These are phyloP conservation scores for Dendrophyllia cribrosa DNA, from an alignment of 64 coral and sea anemone species.

Conservation along the genomic window DNA sequence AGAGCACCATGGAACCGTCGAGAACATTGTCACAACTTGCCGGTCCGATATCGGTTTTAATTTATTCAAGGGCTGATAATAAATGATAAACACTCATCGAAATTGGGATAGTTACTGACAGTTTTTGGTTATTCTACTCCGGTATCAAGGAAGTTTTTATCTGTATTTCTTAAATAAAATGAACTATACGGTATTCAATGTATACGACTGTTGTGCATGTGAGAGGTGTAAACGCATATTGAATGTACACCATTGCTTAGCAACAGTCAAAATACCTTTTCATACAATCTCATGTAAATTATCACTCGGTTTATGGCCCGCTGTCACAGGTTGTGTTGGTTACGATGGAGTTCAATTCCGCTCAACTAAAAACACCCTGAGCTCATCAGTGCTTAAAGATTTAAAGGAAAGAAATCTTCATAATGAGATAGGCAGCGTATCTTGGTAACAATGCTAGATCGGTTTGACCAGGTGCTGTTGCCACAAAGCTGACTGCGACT, in stretches of 20 bases:
- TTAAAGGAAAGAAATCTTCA: not conserved
- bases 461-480: not conserved
- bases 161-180: too few species aligned
- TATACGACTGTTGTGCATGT: too few species aligned
- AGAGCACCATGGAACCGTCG: too few species aligned
- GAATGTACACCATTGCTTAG: not conserved
- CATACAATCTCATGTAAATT: conserved; percentile 19
- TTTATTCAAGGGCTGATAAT: not conserved
- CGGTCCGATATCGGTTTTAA: not conserved
- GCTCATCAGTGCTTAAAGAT: not conserved
- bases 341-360: conserved; percentile 1
- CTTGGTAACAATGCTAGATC: not conserved
- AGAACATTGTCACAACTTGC: too few species aligned
- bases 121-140: too few species aligned
- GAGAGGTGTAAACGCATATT: not conserved
- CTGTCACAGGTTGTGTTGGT: not conserved
- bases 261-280: conserved; percentile 43
- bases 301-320: not conserved
- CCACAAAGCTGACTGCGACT: not conserved
- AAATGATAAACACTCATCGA: not conserved
- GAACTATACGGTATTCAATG: too few species aligned
- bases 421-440: not conserved
- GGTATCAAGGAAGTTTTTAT: not conserved
- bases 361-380: not conserved
- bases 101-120: not conserved